Percentiles rank a stretch among this genome's conserved stretches.
These are phyloP conservation scores for Sander vitreus DNA, from an alignment of 2,113 vertebrate species.

Conservation along the genomic window DNA sequence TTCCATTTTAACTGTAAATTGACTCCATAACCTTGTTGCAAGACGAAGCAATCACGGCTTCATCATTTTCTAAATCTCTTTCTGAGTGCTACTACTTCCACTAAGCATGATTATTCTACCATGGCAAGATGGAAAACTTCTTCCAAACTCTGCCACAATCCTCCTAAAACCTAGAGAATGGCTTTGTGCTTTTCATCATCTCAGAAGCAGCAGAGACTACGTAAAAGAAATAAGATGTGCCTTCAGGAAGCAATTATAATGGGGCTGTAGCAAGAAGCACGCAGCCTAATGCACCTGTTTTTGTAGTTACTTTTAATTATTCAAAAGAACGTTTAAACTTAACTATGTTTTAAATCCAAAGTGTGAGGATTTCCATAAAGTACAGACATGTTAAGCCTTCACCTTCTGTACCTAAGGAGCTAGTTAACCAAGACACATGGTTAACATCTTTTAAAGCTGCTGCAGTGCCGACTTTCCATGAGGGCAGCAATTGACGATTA, in stretches of 20 bases:
- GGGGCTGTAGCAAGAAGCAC: not conserved
- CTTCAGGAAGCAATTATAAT: slow-evolving; percentile 40
- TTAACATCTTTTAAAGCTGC: no score
- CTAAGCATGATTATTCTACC: slow-evolving; percentile 8
- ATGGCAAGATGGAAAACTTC: not conserved
- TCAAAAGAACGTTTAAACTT: not conserved
- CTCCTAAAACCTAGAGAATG: not conserved
- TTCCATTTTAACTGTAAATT: slow-evolving; percentile 9
- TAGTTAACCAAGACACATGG: not conserved
- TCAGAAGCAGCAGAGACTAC: not conserved
- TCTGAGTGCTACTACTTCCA: slow-evolving; percentile 10
- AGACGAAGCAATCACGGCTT: slow-evolving; percentile 17
- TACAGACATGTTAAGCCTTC: not conserved
- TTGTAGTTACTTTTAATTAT: slow-evolving; percentile 8
- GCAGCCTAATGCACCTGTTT: not conserved
- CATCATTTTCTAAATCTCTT: slow-evolving; percentile 10
- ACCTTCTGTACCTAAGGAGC: not conserved
- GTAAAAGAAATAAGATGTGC: not conserved
- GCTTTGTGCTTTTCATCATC: slow-evolving; percentile 4
- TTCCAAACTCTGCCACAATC: not conserved
- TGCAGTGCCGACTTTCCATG: no score
- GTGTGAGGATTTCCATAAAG: slow-evolving; percentile 23
- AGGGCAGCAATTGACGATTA: no score
- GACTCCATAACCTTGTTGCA: not conserved
- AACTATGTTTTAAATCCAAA: not conserved